Conservation (phyloP, 1,140 invertebrate genomes). For the Aphidius ervi region DNA sequence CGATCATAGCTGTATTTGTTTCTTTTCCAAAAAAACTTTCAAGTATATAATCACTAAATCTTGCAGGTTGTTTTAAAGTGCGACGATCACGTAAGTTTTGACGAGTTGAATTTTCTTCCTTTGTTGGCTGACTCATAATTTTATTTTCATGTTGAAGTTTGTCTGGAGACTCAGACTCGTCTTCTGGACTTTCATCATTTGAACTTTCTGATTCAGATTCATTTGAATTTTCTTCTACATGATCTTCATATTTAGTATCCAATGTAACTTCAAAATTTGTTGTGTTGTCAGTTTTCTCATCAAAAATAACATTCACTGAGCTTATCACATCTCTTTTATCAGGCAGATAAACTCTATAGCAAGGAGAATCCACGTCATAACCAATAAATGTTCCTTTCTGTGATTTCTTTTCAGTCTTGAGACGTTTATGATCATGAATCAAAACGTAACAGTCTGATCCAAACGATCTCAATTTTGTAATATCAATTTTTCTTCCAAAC, state of each 20-base stretch:
- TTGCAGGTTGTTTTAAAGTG: no score
- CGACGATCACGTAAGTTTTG: slow-evolving; percentile 19
- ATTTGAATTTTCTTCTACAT: no score
- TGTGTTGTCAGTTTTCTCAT: slow-evolving; percentile 13
- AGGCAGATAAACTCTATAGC: slow-evolving; percentile 20
- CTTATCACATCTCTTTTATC: slow-evolving; percentile 17
- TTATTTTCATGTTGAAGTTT: no score
- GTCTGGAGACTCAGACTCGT: not conserved
- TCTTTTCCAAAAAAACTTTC: slow-evolving; percentile 3
- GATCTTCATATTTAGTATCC: no score
- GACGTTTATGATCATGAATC: slow-evolving; percentile 23
- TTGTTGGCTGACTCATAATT: not conserved
- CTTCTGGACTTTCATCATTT: no score
- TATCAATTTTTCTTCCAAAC: slow-evolving; percentile 21
- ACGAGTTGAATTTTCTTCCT: slow-evolving; percentile 25
- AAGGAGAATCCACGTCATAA: slow-evolving; percentile 26
- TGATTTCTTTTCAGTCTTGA: slow-evolving; percentile 27
- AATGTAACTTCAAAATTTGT: no score
- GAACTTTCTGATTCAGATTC: not conserved
- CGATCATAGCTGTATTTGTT: not conserved
- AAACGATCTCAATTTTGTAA: slow-evolving; percentile 26
- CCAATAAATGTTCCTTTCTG: slow-evolving; percentile 30
- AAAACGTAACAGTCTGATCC: slow-evolving; percentile 27
- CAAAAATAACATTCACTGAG: slow-evolving; percentile 8
- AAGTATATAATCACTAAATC: slow-evolving; percentile 9